These are phyloP conservation scores for Dascyllus trimaculatus DNA, from an alignment of 2,113 vertebrate genomes.

Conservation along the genomic window DNA sequence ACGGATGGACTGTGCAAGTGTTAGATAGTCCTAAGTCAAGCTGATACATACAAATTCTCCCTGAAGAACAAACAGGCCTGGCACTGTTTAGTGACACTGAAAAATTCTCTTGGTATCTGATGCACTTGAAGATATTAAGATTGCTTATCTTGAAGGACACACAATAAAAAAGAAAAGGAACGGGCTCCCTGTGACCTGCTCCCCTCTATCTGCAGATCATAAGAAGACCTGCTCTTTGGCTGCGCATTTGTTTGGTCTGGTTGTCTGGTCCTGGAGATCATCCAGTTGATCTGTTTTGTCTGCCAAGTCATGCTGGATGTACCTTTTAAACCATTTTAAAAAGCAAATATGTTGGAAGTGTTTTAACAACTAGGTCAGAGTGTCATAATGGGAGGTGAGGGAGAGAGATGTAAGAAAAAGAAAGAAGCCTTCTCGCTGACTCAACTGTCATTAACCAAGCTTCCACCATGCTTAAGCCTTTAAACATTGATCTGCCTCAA, in stretches of 20 bases:
- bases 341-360: slow-evolving; percentile 18
- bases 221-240: slow-evolving; percentile 18
- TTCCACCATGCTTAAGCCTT: slow-evolving; percentile 51
- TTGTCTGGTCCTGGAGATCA: slow-evolving; percentile 34
- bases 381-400: slow-evolving; percentile 31
- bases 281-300: slow-evolving; percentile 45
- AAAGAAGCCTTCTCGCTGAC: slow-evolving; percentile 27
- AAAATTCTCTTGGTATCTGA: slow-evolving; percentile 22
- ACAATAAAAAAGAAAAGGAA: slow-evolving; percentile 20
- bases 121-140: slow-evolving; percentile 29
- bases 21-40: slow-evolving; percentile 22
- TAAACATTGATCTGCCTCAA: slow-evolving; percentile 62
- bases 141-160: slow-evolving; percentile 14
- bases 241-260: slow-evolving; percentile 44
- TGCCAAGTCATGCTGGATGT: slow-evolving; percentile 27
- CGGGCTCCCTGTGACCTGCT: background rate
- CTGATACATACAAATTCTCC: background rate
- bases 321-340: slow-evolving; percentile 27
- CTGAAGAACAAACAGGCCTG: slow-evolving; percentile 25
- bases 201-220: slow-evolving; percentile 26
- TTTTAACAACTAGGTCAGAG: slow-evolving; percentile 46
- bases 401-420: background rate
- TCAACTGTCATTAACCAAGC: slow-evolving; percentile 55
- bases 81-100: background rate
- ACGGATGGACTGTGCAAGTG: slow-evolving; percentile 2